Evolutionary conservation across 2,888 invertebrate species (phyloP).

Genomic region (Entomobrya proxima): DNA sequence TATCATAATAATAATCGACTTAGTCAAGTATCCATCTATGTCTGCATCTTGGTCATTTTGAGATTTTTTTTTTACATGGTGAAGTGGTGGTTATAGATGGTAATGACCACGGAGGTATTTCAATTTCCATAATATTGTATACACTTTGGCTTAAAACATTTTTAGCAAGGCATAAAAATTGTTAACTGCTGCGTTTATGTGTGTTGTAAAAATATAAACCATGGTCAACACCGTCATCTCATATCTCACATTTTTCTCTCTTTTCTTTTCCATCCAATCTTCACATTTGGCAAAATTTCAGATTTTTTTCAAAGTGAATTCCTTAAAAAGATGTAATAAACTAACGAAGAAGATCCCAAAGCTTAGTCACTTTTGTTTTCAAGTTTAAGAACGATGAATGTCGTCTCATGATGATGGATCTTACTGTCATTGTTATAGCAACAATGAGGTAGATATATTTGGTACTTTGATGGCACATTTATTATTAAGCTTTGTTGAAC

Average conservation of each 20-base stretch:
- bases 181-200: conserved; percentile 15
- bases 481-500: not conserved
- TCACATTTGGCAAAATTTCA: conserved; percentile 55
- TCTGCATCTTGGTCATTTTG: no score
- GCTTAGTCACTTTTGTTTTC: not conserved
- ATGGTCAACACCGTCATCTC: conserved; percentile 51
- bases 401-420: not conserved
- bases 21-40: not conserved
- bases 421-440: no score
- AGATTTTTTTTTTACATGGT: not conserved
- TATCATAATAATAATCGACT: not conserved
- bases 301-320: not conserved
- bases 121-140: not conserved
- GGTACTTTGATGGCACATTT: not conserved
- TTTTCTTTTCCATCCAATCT: not conserved
- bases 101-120: conserved; percentile 3
- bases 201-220: conserved; percentile 43
- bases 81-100: not conserved
- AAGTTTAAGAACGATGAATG: not conserved
- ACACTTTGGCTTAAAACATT: not conserved
- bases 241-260: conserved; percentile 15
- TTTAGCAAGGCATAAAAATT: not conserved
- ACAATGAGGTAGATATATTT: not conserved
- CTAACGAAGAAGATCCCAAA: not conserved
- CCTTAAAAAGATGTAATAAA: not conserved